Conservation (phyloP, 2,113 vertebrate species). For the Microtus richardsoni region DNA sequence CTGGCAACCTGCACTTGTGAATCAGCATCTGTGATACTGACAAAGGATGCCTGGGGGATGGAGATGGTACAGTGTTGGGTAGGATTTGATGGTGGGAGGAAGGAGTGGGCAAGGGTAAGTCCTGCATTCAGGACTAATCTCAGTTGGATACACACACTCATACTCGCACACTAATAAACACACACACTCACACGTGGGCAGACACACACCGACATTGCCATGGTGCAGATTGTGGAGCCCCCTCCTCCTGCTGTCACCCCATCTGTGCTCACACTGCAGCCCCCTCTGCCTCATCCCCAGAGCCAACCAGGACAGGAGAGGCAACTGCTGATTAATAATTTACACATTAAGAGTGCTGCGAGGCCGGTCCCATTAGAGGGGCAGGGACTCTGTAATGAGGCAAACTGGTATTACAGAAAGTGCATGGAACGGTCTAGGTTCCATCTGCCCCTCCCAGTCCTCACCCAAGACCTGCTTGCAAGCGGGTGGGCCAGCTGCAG, state of each 20-base stretch:
- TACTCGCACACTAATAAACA: not conserved
- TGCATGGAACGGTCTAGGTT: not conserved
- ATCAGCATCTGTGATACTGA: slow-evolving; percentile 73
- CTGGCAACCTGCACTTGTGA: slow-evolving; percentile 59
- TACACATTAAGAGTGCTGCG: not conserved
- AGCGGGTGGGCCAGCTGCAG: not conserved
- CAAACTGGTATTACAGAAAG: not conserved
- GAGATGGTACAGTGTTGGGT: slow-evolving; percentile 37
- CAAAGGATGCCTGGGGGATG: slow-evolving; percentile 24
- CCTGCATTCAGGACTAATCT: slow-evolving; percentile 34
- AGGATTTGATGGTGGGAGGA: not conserved
- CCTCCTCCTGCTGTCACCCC: slow-evolving; percentile 74
- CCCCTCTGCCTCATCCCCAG: slow-evolving; percentile 40
- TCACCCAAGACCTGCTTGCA: not conserved
- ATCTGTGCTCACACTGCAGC: slow-evolving; percentile 72
- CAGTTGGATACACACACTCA: not conserved
- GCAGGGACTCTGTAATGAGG: not conserved
- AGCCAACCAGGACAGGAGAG: slow-evolving; percentile 63
- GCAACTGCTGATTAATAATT: slow-evolving; percentile 48
- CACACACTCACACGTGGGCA: not conserved
- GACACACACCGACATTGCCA: not conserved
- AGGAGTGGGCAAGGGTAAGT: not conserved
- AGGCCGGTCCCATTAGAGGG: slow-evolving; percentile 17
- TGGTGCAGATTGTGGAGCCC: slow-evolving; percentile 48
- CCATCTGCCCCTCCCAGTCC: not conserved